Base-by-base conservation (phyloP, 92 coral and sea anemone genomes). In the Galaxea fascicularis region DNA sequence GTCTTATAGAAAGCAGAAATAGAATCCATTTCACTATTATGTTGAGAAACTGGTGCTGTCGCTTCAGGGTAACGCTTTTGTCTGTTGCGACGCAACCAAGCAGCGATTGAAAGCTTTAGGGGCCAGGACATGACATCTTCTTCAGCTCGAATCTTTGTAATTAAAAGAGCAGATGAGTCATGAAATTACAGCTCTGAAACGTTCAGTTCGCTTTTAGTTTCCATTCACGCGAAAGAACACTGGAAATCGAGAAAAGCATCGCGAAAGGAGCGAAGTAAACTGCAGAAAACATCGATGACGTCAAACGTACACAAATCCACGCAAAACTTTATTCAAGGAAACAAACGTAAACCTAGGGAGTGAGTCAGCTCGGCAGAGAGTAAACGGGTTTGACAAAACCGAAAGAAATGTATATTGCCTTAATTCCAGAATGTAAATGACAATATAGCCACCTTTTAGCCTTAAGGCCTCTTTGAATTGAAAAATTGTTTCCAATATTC, bases 21-120 rank as follows among this genome's bases (percentile, higher is more conserved):
- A 47, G 63, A 53, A 71, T 56, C 11, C 26, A 44, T 57, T 22
- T 56, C 41, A 14, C 17, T 22, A 15, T 78, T 64, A 13, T 24
- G 41, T 77, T 21, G 20, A 60, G 58, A 60, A 56, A 15, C 31
- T 75, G 51, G 49, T 11, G 27, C 70, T 39, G 70, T 24, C 30
- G 24, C 30, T 49, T 45, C 57, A 70, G 39, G n/a, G 35, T n/a
- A 70, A 71, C 67, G 78, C 78, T 58, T 58, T 71, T 46, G 26
- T 15, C 56, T 68, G 86, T 82, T 82, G 86, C 86, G 86, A 82
- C 76, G 86, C 86, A 82, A 82, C 86, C 56, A 71, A 82, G 39
- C 58, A 25, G 26, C 26, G 56, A 71, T 31, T 25, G 57, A 21
- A 68, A 18, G 71, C 53, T 31, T 66, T 63, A 30, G n/a, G 27